These are phyloP conservation scores for Ptychadena robeensis DNA, from an alignment of 2,797 vertebrate species.

Conservation along the genomic window DNA sequence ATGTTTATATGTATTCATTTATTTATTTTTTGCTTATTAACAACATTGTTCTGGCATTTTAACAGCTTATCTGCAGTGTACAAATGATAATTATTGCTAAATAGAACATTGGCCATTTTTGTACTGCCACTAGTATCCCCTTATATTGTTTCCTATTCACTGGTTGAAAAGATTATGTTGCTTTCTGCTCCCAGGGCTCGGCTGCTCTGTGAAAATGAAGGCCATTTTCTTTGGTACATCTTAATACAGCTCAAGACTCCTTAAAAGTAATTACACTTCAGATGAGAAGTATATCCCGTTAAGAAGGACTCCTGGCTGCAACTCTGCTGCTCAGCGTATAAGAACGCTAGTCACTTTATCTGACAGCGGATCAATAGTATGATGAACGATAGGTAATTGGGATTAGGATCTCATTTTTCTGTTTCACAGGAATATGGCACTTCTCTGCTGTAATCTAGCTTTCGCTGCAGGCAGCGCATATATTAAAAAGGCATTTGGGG, in stretches of 20 bases:
- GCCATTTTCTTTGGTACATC: conserved; percentile 50
- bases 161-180: not conserved
- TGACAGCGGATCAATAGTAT: conserved; percentile 61
- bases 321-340: conserved; percentile 43
- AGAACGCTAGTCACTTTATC: conserved; percentile 58
- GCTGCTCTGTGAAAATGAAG: conserved; percentile 26
- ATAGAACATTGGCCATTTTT: not conserved
- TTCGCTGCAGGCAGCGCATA: conserved; percentile 50
- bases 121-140: not conserved
- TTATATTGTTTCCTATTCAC: not conserved
- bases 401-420: conserved; percentile 63
- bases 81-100: not conserved
- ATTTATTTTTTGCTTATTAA: not conserved
- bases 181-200: not conserved
- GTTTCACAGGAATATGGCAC: conserved; percentile 53
- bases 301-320: conserved; percentile 47
- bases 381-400: conserved; percentile 60
- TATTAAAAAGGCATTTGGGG: conserved; percentile 59
- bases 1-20: no score
- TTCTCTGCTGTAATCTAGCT: conserved; percentile 56
- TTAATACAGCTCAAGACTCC: conserved; percentile 54
- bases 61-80: no score
- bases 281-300: conserved; percentile 44
- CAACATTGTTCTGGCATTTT: not conserved
- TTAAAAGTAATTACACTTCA: conserved; percentile 58